A percentile compares a stretch with the other conserved stretches of the same genome.
These are phyloP conservation scores for Hesperia comma DNA, from an alignment of 2,888 invertebrate genomes.

Conservation along the genomic window DNA sequence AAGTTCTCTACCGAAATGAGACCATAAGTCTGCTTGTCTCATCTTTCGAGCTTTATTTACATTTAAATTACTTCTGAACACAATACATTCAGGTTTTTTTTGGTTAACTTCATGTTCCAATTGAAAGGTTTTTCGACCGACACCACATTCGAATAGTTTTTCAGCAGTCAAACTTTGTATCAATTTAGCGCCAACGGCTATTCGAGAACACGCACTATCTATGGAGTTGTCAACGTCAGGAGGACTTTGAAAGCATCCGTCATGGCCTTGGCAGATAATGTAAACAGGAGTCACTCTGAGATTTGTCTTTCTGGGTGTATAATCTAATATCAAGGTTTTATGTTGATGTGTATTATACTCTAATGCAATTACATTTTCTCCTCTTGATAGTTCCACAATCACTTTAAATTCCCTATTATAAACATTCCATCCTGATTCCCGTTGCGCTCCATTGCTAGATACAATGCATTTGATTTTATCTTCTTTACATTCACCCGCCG, in stretches of 20 bases:
- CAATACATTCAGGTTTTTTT: constrained; percentile 85
- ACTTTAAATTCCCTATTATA: constrained; percentile 88
- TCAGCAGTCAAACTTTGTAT: constrained; percentile 95
- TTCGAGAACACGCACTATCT: constrained; percentile 89
- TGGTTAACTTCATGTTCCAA: constrained; percentile 86
- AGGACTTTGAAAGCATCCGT: constrained; percentile 90
- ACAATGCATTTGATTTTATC: constrained; percentile 73
- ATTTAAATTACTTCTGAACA: constrained; percentile 89
- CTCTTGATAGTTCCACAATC: constrained; percentile 85
- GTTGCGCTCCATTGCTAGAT: constrained; percentile 67
- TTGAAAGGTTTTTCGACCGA: constrained; percentile 91
- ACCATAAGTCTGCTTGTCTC: constrained; percentile 93
- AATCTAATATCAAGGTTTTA: constrained; percentile 79
- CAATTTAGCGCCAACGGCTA: constrained; percentile 90
- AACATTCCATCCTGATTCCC: constrained; percentile 84
- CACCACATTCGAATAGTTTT: constrained; percentile 91
- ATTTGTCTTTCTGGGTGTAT: constrained; percentile 83
- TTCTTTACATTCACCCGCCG: constrained; percentile 70
- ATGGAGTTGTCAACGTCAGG: constrained; percentile 85
- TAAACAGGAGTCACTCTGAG: constrained; percentile 91
- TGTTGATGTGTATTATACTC: constrained; percentile 78
- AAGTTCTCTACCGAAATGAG: constrained; percentile 92
- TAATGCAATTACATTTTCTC: constrained; percentile 86
- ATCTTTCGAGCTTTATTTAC: constrained; percentile 88
- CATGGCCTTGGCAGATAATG: constrained; percentile 91